Evolutionary conservation across 2,888 invertebrate species (phyloP).

Genomic region (Kryphioiulus occultus): DNA sequence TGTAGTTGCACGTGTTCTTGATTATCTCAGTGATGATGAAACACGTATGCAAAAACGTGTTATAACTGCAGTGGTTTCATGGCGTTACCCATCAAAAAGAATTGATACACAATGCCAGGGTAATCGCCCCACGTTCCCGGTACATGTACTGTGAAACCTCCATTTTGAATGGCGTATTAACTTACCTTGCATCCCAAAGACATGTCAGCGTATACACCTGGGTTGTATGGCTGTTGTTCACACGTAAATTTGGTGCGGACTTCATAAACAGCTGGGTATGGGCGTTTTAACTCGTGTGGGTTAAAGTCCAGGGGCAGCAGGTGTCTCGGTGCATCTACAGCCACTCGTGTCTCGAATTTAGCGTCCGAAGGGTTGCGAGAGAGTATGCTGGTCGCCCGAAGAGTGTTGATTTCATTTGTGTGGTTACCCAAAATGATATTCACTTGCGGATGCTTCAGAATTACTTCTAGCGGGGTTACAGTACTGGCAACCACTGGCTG

Average conservation of each 20-base stretch:
- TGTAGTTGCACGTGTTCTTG: too few relatives aligned
- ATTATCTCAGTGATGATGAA: too few relatives aligned
- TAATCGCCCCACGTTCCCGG: neutral
- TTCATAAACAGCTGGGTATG: constrained; percentile 53
- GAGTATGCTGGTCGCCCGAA: constrained; percentile 34
- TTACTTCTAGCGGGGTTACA: constrained; percentile 47
- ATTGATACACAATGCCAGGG: too few relatives aligned
- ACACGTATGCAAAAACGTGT: too few relatives aligned
- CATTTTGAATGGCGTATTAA: neutral
- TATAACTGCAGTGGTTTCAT: too few relatives aligned
- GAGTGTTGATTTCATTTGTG: neutral
- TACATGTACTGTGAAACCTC: neutral
- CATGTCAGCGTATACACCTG: constrained; percentile 53
- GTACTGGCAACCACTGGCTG: constrained; percentile 39
- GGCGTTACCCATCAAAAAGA: too few relatives aligned
- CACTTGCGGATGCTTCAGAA: constrained; percentile 51
- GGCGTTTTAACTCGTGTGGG: constrained; percentile 50
- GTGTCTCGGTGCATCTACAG: constrained; percentile 51
- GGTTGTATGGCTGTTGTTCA: constrained; percentile 52
- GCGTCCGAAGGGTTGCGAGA: neutral
- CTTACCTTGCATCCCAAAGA: constrained; percentile 53
- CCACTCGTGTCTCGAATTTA: constrained; percentile 49
- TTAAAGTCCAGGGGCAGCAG: constrained; percentile 52
- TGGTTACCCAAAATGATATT: constrained; percentile 50
- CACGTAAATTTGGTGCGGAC: constrained; percentile 50